Evolutionary conservation across 2,113 vertebrate genomes (phyloP).

Genomic region (Patagioenas fasciata): DNA sequence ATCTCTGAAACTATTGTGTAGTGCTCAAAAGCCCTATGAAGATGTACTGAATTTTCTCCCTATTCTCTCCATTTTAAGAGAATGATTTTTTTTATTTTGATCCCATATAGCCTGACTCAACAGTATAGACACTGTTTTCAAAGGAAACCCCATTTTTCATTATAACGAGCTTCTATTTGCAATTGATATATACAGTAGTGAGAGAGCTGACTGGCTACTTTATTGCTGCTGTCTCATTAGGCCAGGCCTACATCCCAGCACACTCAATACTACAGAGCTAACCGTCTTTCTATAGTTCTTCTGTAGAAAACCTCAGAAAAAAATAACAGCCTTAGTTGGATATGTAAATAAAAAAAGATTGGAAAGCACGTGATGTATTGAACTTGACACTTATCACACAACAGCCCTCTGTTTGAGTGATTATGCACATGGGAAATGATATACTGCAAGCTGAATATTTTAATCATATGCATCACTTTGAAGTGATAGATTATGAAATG

Average conservation of each 20-base stretch:
- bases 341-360: constrained; percentile 48
- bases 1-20: not conserved
- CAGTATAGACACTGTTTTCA: not conserved
- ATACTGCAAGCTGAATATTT: constrained; percentile 61
- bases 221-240: not conserved
- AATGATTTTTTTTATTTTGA: not conserved
- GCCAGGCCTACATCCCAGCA: not conserved
- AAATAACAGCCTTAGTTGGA: not conserved
- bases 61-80: not conserved
- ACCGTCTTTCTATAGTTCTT: not conserved
- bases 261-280: not conserved
- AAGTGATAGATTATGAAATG: constrained; percentile 69
- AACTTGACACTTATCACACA: constrained; percentile 64
- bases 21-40: not conserved
- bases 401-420: constrained; percentile 53
- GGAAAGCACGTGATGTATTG: constrained; percentile 47
- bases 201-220: not conserved
- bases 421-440: constrained; percentile 55
- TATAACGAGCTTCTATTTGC: not conserved
- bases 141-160: not conserved
- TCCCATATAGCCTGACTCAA: not conserved
- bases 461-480: constrained; percentile 60
- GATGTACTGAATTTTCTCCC: not conserved
- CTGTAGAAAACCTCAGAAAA: constrained; percentile 3
- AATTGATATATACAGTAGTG: not conserved